Base-by-base conservation (phyloP, 1,140 invertebrate genomes). In the Anastatus disparis region DNA sequence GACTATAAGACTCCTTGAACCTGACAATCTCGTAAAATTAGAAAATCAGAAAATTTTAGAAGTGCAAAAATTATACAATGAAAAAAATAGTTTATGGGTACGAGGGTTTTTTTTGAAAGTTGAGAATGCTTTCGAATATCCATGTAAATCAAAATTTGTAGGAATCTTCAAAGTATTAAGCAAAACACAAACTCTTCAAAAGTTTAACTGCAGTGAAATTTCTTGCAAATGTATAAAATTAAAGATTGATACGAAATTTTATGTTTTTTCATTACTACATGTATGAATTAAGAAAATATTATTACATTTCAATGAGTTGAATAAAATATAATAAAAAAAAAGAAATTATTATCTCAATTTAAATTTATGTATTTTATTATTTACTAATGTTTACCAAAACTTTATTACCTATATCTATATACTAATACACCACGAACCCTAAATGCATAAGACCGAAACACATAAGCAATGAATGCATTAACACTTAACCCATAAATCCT, bases 1-100 rank as follows among this genome's bases (percentile, higher is more conserved):
- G 59, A 71, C 66, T n/a, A 63, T 72, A 31, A 69, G 40, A 12
- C 44, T 48, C 26, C 26, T 31, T 27, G 59, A 67, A 35, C 72
- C 74, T 6, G 61, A 78, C 40, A 78, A 76, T 69, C 64, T 74
- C n/a, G 52, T 74, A 22, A 24, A 59, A 44, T 56, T 78, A 55
- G 68, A 66, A 3, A 73, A 78, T 53, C 9, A 27, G 29, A 63
- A 66, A 22, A 74, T 78, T 20, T 38, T 76, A 55, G n/a, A 50
- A 27, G 46, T 78, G 9, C 71, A 62, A 7, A 29, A 38, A 50
- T 62, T 78, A 53, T 75, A 71, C 50, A 17, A 69, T 66, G 27
- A 20, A 31, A 13, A 56, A 20, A 8, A 27, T 12, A 35, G 56
- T 13, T 9, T 74, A 50, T 35, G 15, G 24, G 50, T 74, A 40